Evolutionary conservation across 2,888 invertebrate species (phyloP).

Genomic region (Ophion ellenae): DNA sequence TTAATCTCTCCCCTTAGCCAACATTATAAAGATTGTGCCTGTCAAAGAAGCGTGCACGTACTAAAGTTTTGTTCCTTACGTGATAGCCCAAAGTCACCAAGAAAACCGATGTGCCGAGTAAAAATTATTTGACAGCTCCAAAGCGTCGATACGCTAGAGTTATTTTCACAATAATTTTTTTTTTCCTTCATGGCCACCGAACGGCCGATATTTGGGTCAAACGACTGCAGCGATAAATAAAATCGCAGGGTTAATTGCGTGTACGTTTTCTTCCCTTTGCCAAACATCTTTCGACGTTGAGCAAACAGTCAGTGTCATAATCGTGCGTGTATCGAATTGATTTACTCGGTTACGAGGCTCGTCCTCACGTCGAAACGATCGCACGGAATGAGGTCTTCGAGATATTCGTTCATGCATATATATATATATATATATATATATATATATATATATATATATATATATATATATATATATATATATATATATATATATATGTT

Average conservation of each 20-base stretch:
- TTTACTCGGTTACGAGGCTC: conserved; percentile 2
- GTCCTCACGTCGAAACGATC: conserved; percentile 19
- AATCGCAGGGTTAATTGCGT: conserved; percentile 24
- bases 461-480: not conserved
- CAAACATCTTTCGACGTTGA: conserved; percentile 12
- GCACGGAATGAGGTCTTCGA: conserved; percentile 29
- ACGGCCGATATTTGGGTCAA: conserved; percentile 6
- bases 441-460: too few relatives aligned
- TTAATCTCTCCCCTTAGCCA: too few relatives aligned
- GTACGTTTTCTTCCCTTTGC: not conserved
- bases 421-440: conserved; percentile 1
- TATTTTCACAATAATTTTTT: too few relatives aligned
- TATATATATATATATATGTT: conserved; percentile 2
- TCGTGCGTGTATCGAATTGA: conserved; percentile 20
- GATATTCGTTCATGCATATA: not conserved
- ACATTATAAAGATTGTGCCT: too few relatives aligned
- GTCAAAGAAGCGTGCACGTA: too few relatives aligned
- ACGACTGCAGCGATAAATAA: not conserved
- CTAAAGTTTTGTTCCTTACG: too few relatives aligned
- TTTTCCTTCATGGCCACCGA: not conserved
- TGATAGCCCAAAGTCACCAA: not conserved
- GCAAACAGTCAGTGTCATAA: conserved; percentile 4
- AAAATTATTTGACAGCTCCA: conserved; percentile 2
- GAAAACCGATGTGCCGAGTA: not conserved
- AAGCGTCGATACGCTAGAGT: not conserved